These are phyloP conservation scores for Anagrus nilaparvatae DNA, from an alignment of 1,140 invertebrate genomes.

Conservation along the genomic window DNA sequence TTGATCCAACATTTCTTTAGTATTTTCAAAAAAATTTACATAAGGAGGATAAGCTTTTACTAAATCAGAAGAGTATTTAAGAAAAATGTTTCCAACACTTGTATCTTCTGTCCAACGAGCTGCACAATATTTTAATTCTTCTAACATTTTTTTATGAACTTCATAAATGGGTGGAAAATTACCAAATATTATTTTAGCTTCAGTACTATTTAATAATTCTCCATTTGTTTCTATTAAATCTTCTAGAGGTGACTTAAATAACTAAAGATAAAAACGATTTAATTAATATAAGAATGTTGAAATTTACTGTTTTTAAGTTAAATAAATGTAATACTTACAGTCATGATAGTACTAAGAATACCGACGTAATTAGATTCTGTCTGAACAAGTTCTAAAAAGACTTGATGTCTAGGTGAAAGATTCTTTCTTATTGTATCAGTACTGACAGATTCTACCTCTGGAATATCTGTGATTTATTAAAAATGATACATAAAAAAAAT, in stretches of 20 bases:
- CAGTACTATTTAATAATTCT: constrained; percentile 76
- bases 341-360: constrained; percentile 86
- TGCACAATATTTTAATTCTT: constrained; percentile 61
- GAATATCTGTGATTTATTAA: constrained; percentile 38
- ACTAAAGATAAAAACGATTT: constrained; percentile 43
- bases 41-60: constrained; percentile 94
- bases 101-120: constrained; percentile 74
- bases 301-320: not conserved
- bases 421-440: constrained; percentile 53
- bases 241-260: constrained; percentile 90
- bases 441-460: constrained; percentile 43
- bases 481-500: too few relatives aligned
- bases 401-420: constrained; percentile 70
- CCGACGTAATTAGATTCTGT: constrained; percentile 96
- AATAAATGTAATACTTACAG: constrained; percentile 45
- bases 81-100: constrained; percentile 77
- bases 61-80: constrained; percentile 71
- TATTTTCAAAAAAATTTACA: constrained; percentile 95
- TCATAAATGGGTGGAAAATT: constrained; percentile 91
- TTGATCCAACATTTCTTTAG: constrained; percentile 81
- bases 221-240: constrained; percentile 63
- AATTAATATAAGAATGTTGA: constrained; percentile 2
- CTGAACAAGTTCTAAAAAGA: constrained; percentile 87
- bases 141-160: constrained; percentile 75
- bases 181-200: constrained; percentile 93